Base-by-base conservation (phyloP, 1,140 invertebrate genomes). In the Meteorus sp. region DNA sequence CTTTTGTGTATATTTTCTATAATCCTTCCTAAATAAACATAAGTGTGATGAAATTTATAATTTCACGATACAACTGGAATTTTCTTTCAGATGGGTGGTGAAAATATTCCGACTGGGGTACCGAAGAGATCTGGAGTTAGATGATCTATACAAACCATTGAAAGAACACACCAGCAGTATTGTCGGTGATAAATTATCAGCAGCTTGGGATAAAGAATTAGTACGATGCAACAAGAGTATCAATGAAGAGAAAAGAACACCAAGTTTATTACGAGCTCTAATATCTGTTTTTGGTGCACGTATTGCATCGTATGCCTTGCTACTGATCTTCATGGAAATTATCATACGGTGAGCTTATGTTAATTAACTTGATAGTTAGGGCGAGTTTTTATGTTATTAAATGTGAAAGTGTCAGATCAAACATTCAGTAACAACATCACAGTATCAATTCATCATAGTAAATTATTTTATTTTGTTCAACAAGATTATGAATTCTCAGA, bases 121-220 rank as follows among this genome's bases (percentile, higher is more conserved):
- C 69, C 84, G 82, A 61, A 80, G 85, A 63, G 86, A 90, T 66
- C 76, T 90, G 11, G 85, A 86, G 70, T 72, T 85, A 48, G 74
- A 82, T 33, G 89, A 91, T 75, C 78, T 91, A 11, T 89, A 85
- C 67, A 83, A 82, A 53, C 84, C 86, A 9, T 81, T 88, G 54
- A 83, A 85, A 59, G 81, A 83, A 39, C 82, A 85, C 58, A 74
- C 59, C 13, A 83, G 83, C n/a, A 72, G 72, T 57, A 47, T 66
- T 20, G 52, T 85, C 9, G 83, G 83, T 25, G 71, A 78, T 58
- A 76, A 72, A 59, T 71, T 85, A 59, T 37, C 68, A 19, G 55
- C 39, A 31, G 54, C 64, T 59, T 79, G 77, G 76, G 65, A 78
- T 7, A 56, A 70, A 37, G 75, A 78, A 50, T 64, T n/a, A n/a